Percentiles rank a stretch among this genome's conserved stretches.
Conservation (phyloP, 2,113 vertebrate genomes). For the Eupsittula cactorum region DNA sequence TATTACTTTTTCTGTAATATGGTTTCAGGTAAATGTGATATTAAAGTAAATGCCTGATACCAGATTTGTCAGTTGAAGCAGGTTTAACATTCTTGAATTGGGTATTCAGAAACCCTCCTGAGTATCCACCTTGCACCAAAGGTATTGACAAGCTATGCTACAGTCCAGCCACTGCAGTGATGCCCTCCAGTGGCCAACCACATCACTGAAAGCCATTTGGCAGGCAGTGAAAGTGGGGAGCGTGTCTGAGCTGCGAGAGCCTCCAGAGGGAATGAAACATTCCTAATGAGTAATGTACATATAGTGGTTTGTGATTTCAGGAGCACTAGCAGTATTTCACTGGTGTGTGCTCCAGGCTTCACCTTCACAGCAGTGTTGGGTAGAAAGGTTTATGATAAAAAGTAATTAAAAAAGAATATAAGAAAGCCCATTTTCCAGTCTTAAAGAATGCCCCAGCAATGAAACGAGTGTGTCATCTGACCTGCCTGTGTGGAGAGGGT, state of each 20-base stretch:
- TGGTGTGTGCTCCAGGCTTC: not conserved
- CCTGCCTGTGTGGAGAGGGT: slow-evolving; percentile 23
- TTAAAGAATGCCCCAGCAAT: not conserved
- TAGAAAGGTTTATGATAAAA: not conserved
- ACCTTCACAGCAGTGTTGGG: not conserved
- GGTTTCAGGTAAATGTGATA: not conserved
- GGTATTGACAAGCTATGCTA: not conserved
- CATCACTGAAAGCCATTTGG: not conserved
- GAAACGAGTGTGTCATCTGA: not conserved
- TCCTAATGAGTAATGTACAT: not conserved
- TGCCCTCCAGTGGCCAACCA: not conserved
- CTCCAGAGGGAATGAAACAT: not conserved
- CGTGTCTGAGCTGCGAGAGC: not conserved
- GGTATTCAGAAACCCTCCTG: not conserved
- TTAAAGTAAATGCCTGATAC: not conserved
- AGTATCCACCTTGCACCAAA: not conserved
- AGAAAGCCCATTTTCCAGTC: not conserved
- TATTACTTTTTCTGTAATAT: not conserved
- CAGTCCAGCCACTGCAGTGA: not conserved
- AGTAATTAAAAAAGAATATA: not conserved
- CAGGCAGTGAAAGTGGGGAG: not conserved
- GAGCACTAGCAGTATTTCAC: not conserved
- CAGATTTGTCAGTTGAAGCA: not conserved
- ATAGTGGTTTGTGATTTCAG: not conserved
- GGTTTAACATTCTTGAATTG: not conserved